phyloP scores from a whole-genome alignment of 2,888 invertebrate genomes.

The Petrophora chlorosata region DNA sequence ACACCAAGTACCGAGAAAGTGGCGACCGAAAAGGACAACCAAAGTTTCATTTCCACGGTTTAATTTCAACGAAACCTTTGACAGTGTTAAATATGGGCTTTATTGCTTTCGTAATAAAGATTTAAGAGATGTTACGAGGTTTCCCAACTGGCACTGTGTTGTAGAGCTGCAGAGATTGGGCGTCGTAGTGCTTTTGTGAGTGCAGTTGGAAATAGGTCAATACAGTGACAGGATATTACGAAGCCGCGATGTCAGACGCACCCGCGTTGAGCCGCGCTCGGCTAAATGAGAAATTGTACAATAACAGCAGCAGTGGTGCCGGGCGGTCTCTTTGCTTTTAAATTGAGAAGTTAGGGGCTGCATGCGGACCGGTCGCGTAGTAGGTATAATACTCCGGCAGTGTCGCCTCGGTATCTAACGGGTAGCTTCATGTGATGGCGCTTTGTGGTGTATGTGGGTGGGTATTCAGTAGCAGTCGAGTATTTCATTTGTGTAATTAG shows the following conservation, averaged over 20 bases:
- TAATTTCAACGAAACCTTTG: conserved; percentile 70
- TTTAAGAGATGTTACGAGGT: conserved; percentile 56
- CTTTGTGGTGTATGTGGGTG: too few relatives aligned
- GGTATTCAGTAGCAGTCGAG: too few relatives aligned
- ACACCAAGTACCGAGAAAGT: conserved; percentile 56
- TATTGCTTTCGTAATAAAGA: conserved; percentile 78
- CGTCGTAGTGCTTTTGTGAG: conserved; percentile 43
- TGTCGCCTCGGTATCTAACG: too few relatives aligned
- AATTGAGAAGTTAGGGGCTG: conserved; percentile 13
- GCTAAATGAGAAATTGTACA: conserved; percentile 76
- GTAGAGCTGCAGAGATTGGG: conserved; percentile 25
- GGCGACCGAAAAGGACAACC: conserved; percentile 56
- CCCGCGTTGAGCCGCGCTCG: conserved; percentile 62
- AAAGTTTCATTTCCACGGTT: conserved; percentile 71
- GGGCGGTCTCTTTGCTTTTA: conserved; percentile 21
- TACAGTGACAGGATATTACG: conserved; percentile 77
- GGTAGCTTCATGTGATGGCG: background rate
- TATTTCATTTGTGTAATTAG: too few relatives aligned
- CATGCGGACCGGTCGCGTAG: background rate
- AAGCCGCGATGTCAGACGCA: conserved; percentile 72
- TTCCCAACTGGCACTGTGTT: conserved; percentile 43
- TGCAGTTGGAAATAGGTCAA: conserved; percentile 61
- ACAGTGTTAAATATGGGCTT: conserved; percentile 70
- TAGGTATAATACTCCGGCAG: background rate
- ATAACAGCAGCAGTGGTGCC: conserved; percentile 38